These are phyloP conservation scores for Avahi laniger DNA, from an alignment of 2,797 vertebrate species.

Conservation along the genomic window DNA sequence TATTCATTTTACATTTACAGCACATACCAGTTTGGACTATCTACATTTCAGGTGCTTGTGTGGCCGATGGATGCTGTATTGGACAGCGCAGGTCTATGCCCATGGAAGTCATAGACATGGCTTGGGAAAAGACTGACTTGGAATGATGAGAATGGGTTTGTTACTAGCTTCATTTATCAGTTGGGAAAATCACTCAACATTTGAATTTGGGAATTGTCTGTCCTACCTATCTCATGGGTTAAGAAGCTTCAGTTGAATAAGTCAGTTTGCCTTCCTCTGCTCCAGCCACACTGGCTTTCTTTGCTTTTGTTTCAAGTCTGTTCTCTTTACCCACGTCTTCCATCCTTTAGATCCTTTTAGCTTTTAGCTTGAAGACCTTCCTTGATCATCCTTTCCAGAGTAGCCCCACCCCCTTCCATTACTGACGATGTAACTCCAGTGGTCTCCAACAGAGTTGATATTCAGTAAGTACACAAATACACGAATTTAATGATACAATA, in stretches of 20 bases:
- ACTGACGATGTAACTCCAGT: conserved; percentile 33
- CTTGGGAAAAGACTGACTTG: neutral
- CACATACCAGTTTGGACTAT: neutral
- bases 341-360: conserved; percentile 39
- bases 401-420: conserved; percentile 39
- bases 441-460: conserved; percentile 46
- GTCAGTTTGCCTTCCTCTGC: neutral
- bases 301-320: conserved; percentile 56
- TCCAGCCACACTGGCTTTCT: conserved; percentile 23
- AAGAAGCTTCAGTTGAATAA: neutral
- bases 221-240: neutral
- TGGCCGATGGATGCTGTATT: neutral
- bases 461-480: conserved; percentile 56
- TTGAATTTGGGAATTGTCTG: neutral
- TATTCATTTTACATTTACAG: neutral
- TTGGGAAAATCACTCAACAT: conserved; percentile 9
- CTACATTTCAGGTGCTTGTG: neutral
- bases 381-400: conserved; percentile 49
- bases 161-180: neutral
- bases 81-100: neutral
- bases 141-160: neutral
- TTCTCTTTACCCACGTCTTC: conserved; percentile 25
- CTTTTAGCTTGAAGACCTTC: conserved; percentile 61
- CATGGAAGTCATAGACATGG: neutral
- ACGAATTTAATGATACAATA: neutral